These are phyloP conservation scores for Decapterus maruadsi DNA, from an alignment of 2,797 vertebrate genomes.

Conservation along the genomic window DNA sequence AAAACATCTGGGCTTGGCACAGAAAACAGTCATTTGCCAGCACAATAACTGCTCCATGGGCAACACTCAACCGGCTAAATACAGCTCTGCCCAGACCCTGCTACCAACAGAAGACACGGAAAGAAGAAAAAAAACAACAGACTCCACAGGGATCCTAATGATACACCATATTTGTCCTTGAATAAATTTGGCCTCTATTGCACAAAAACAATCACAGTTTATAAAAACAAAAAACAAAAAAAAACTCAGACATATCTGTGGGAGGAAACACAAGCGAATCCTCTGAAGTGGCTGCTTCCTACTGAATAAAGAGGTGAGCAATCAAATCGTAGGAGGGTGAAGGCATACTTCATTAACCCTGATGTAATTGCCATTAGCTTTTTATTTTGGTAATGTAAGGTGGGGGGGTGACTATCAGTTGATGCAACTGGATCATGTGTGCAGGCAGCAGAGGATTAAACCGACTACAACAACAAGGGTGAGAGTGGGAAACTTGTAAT, in stretches of 20 bases:
- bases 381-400: slow-evolving; percentile 50
- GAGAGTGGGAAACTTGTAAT: slow-evolving; percentile 13
- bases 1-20: slow-evolving; percentile 67
- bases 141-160: slow-evolving; percentile 21
- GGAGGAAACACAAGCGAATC: slow-evolving; percentile 56
- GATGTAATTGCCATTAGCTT: slow-evolving; percentile 72
- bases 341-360: slow-evolving; percentile 78
- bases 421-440: slow-evolving; percentile 54
- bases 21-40: slow-evolving; percentile 57
- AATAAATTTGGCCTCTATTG: slow-evolving; percentile 21
- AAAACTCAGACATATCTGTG: slow-evolving; percentile 36
- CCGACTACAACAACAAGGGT: slow-evolving; percentile 32
- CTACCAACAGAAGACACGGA: slow-evolving; percentile 26
- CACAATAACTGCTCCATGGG: slow-evolving; percentile 57
- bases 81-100: slow-evolving; percentile 24
- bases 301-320: slow-evolving; percentile 70
- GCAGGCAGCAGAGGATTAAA: slow-evolving; percentile 44
- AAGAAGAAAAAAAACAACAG: slow-evolving; percentile 13
- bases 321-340: slow-evolving; percentile 69
- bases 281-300: slow-evolving; percentile 70
- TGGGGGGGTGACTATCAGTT: slow-evolving; percentile 28
- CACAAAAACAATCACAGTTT: slow-evolving; percentile 44
- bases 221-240: slow-evolving; percentile 26
- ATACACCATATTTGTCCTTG: slow-evolving; percentile 24
- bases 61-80: slow-evolving; percentile 49